phyloP scores from a whole-genome alignment of 2,888 invertebrate species.

The Serrognathus titanus region DNA sequence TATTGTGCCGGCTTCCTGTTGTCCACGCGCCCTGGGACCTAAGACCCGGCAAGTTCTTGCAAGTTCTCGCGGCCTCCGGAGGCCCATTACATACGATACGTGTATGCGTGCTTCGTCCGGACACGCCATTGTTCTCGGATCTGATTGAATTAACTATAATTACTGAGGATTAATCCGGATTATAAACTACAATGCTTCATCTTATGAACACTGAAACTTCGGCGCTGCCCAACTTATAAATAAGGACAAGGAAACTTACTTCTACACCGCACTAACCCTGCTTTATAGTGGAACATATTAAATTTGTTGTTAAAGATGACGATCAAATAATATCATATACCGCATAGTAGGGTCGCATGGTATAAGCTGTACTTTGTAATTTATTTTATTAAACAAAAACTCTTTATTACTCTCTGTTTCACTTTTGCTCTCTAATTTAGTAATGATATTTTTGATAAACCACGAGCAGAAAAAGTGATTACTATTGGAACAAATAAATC shows the following conservation, averaged over 20 bases:
- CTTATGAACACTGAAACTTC: slow-evolving; percentile 5
- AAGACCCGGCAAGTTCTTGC: slow-evolving; percentile 30
- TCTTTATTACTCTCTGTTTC: too few species aligned
- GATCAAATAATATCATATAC: too few species aligned
- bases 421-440: too few species aligned
- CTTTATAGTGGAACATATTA: not conserved
- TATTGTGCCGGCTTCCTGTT: slow-evolving; percentile 47
- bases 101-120: slow-evolving; percentile 33
- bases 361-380: too few species aligned
- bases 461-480: too few species aligned
- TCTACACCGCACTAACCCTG: not conserved
- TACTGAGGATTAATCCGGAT: slow-evolving; percentile 37
- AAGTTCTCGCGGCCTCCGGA: slow-evolving; percentile 40
- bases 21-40: slow-evolving; percentile 41
- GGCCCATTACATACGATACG: slow-evolving; percentile 43
- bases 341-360: too few species aligned
- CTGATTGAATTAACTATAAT: slow-evolving; percentile 49
- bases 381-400: too few species aligned
- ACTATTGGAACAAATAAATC: too few species aligned
- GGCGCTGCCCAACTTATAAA: not conserved
- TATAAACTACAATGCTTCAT: slow-evolving; percentile 21
- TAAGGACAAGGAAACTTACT: not conserved
- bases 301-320: too few species aligned
- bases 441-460: too few species aligned
- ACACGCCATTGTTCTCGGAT: slow-evolving; percentile 42